Evolutionary conservation across 2,797 vertebrate species (phyloP), one percentile per base, ranked within the genome.

Genomic region (Sebastes cheni): DNA sequence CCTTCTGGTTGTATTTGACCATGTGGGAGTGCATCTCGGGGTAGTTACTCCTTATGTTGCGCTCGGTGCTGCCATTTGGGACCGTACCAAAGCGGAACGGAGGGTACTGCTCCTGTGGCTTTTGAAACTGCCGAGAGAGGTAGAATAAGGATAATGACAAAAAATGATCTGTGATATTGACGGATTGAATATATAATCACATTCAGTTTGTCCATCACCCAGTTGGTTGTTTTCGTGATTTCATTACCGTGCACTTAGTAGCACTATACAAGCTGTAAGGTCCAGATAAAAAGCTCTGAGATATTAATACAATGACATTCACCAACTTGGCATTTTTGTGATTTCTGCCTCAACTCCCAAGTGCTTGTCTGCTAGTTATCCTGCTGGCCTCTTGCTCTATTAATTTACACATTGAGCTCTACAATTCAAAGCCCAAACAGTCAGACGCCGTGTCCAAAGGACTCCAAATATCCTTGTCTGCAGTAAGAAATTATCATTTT

Each of bases 1-100:
- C 97, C 81, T 97, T 97, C 94, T 99, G 98, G 95, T 99, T 99
- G 96, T 99, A 99, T 89, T 97, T 99, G 92, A 98, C 97, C 98
- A 99, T 99, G 95, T 99, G 98, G 30, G 96, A 94, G 93, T 99
- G 98, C 98, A 99, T 99, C 92, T 99, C 98, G 0, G 98, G 98
- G 91, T 99, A 99, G 95, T 99, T 99, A 79, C 97, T 99, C 85
- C 98, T 96, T 88, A 99, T 99, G 91, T 99, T 99, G 59, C 98
- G 95, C 92, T 99, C 98, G 0, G 98, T 99, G 96, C 98, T 99
- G 89, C 98, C 98, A 0, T 99, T 99, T 91, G 98, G 98, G 81
- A 99, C 98, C 0, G 98, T 99, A 82, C 98, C 98, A 4, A 99
- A 99, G 89, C 98, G 97, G 90, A 99, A 99, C 0, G 98, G 98